A percentile compares a stretch with the other conserved stretches of the same genome.
These are phyloP conservation scores for Limnephilus rhombicus DNA, from an alignment of 2,888 invertebrate species.

Conservation along the genomic window DNA sequence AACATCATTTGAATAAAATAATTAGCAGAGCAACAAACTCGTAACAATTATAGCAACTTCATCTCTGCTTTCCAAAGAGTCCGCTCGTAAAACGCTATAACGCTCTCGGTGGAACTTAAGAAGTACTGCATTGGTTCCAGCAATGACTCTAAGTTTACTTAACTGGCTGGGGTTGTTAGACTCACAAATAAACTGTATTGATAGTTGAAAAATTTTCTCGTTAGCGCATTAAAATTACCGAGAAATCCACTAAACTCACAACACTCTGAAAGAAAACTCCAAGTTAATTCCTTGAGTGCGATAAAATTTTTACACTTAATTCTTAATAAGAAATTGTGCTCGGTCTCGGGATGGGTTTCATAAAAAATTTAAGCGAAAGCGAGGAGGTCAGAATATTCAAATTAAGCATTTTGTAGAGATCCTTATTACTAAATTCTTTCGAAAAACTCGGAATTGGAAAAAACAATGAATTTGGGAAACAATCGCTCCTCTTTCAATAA, in stretches of 20 bases:
- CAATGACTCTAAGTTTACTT: slow-evolving; percentile 42
- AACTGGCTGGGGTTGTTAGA: slow-evolving; percentile 47
- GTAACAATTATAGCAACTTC: neutral
- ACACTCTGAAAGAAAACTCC: neutral
- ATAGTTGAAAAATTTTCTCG: slow-evolving; percentile 65
- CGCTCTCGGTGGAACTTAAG: slow-evolving; percentile 50
- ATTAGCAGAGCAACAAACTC: neutral
- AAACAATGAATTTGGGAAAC: slow-evolving; percentile 38
- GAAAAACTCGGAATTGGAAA: slow-evolving; percentile 17
- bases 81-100: slow-evolving; percentile 11
- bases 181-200: slow-evolving; percentile 64
- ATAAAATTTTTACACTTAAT: slow-evolving; percentile 21
- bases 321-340: slow-evolving; percentile 18
- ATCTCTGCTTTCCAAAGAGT: neutral
- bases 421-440: slow-evolving; percentile 39
- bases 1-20: neutral
- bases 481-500: slow-evolving; percentile 41
- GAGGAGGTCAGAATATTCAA: slow-evolving; percentile 18
- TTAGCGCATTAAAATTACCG: slow-evolving; percentile 63
- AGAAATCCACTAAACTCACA: slow-evolving; percentile 50
- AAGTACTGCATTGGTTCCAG: slow-evolving; percentile 37
- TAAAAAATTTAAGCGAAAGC: slow-evolving; percentile 4
- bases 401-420: slow-evolving; percentile 26
- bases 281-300: slow-evolving; percentile 34
- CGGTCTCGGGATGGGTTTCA: slow-evolving; percentile 27